Base-by-base conservation (phyloP, 2,888 invertebrate species). In the Alsophila aescularia region DNA sequence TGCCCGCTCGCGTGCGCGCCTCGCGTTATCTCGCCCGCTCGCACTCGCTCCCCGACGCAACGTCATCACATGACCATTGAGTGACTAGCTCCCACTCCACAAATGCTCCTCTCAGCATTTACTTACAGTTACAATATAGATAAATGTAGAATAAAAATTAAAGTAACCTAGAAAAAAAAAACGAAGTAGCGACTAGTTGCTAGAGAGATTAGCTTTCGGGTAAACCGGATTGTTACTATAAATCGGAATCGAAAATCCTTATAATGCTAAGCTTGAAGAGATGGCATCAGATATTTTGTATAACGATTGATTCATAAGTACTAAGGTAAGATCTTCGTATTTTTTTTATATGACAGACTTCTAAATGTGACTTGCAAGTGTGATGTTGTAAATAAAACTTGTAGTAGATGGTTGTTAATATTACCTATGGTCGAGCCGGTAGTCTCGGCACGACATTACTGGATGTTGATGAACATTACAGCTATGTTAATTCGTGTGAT, bases 331-430 rank as follows among this genome's bases (percentile, higher is more conserved):
- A 70, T 79, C 82, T 87, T 84, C 80, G 77, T 85, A 84, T 86
- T 81, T 81, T 87, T 88, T 89, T 87, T 89, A 90, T 87, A 88
- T 84, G 81, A 85, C 85, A 81, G 81, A 85, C 80, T 85, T 84
- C 83, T 85, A 76, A 79, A 88, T 85, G 90, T 90, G 88, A 88
- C 90, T 87, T 85, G 83, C 83, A 84, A 88, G 88, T 90, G 90
- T 89, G 88, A 90, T 90, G 81, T 84, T 88, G 87, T 90, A 87
- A 72, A 86, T 87, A 86, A 8, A 41, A 37, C 10, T 42, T 73
- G 70, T 62, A 72, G 72, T 82, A 79, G 78, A 73, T 73, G 61
- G 71, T 73, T 77, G 75, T 76, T 75, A 67, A 62, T 41, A 53
- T 45, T 55, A 49, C 63, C 66, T 66, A 66, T 1, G 24, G 7